phyloP scores from a whole-genome alignment of 2,113 vertebrate genomes.

The Stegastes partitus region DNA sequence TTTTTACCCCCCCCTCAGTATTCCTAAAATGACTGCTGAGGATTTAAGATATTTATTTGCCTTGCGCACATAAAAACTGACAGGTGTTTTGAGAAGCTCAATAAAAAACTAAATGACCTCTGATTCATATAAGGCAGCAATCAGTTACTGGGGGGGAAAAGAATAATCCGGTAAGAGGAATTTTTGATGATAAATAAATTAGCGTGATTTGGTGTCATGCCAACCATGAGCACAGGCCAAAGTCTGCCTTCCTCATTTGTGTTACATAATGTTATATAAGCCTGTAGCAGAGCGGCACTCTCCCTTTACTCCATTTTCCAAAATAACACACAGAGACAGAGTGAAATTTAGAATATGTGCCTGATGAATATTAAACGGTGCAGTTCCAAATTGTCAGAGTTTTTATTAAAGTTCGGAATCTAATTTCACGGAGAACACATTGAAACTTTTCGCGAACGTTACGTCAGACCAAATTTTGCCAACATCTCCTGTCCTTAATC shows the following conservation, averaged over 20 bases:
- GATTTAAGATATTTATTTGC: background rate
- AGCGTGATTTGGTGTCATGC: background rate
- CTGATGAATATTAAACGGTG: too few species aligned
- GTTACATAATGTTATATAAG: conserved; percentile 19
- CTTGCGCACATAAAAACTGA: background rate
- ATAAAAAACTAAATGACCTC: background rate
- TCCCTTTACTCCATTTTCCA: background rate
- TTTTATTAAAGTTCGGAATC: background rate
- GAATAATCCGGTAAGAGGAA: background rate
- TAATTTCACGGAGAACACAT: background rate
- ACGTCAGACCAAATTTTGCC: too few species aligned
- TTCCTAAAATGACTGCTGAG: background rate
- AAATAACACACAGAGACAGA: background rate
- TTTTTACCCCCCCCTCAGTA: background rate
- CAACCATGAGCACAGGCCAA: background rate
- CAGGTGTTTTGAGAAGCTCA: background rate
- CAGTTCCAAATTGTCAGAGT: too few species aligned
- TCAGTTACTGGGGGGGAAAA: background rate
- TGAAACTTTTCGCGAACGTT: background rate
- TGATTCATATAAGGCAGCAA: background rate
- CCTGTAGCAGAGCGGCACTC: background rate
- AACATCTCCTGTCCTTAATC: too few species aligned
- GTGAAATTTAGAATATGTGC: too few species aligned
- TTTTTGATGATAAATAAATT: background rate
- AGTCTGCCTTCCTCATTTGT: conserved; percentile 1